Base-by-base conservation (phyloP, 2,888 invertebrate genomes). In the Maniola hyperantus region DNA sequence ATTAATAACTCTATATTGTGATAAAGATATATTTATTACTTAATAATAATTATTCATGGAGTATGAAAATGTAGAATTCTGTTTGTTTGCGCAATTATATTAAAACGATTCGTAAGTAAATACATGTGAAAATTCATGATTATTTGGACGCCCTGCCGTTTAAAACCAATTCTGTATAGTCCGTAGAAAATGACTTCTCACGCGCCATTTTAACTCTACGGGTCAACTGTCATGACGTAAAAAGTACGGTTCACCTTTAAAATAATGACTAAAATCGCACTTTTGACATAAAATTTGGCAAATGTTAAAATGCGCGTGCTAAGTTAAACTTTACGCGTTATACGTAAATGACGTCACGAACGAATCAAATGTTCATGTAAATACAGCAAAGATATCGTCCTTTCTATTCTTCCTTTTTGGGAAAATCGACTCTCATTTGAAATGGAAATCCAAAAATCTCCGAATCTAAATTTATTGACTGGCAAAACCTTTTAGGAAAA, bases 301-400 rank as follows among this genome's bases (percentile, higher is more conserved):
- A n/a, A n/a, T n/a, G n/a, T n/a, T n/a, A n/a, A n/a, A n/a, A n/a
- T n/a, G n/a, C n/a, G n/a, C n/a, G n/a, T n/a, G n/a, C n/a, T n/a
- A n/a, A n/a, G n/a, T n/a, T n/a, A n/a, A n/a, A n/a, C n/a, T n/a
- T n/a, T n/a, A n/a, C n/a, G n/a, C n/a, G n/a, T n/a, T n/a, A n/a
- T n/a, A 76, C 76, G 70, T 76, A 77, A 75, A 79, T 76, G 74
- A 75, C 76, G 80, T 80, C 82, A 79, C 79, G 77, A 76, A 72
- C 77, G 71, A 72, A 74, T 77, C 77, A 81, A 83, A 79, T 78
- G 77, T 72, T 76, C 79, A 73, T 80, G 80, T 80, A 82, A 74
- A 76, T 72, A 75, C 62, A 62, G 58, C 68, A 69, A 54, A 61
- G 72, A 75, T 77, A 76, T 71, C 69, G 60, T 64, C 66, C 67